Evolutionary conservation across 2,797 vertebrate species (phyloP).

Genomic region (Dermochelys coriacea): DNA sequence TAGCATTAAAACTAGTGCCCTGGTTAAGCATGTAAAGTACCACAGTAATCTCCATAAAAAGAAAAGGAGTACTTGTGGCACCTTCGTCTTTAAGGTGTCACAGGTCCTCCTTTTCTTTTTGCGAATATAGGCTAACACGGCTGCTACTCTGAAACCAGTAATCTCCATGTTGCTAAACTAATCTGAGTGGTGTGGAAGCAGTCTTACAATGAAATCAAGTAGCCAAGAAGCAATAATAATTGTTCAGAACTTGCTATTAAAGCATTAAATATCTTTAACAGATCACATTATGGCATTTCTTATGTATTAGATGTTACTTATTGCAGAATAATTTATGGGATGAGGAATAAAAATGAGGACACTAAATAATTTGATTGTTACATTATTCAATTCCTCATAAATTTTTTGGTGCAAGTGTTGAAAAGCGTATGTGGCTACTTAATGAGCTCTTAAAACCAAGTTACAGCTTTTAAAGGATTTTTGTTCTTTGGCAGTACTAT

Average conservation of each 20-base stretch:
- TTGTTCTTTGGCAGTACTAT: not conserved
- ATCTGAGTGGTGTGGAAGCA: not conserved
- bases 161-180: not conserved
- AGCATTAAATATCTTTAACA: not conserved
- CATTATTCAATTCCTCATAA: not conserved
- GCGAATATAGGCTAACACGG: too few relatives aligned
- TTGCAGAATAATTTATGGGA: not conserved
- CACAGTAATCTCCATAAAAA: not conserved
- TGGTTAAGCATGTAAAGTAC: not conserved
- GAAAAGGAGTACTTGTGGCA: too few relatives aligned
- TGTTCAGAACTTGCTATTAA: not conserved
- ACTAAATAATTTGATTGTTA: not conserved
- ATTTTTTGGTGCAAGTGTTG: not conserved
- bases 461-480: not conserved
- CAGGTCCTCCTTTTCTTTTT: too few relatives aligned
- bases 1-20: not conserved
- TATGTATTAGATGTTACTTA: not conserved
- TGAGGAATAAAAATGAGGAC: not conserved
- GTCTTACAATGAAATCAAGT: not conserved
- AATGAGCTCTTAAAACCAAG: not conserved
- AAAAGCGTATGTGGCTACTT: not conserved
- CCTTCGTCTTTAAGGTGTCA: too few relatives aligned
- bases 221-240: not conserved
- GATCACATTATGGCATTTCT: not conserved
- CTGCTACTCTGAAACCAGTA: too few relatives aligned